Base-by-base conservation (phyloP, 2,888 invertebrate species). In the Chaetogeoica ovagalla region DNA sequence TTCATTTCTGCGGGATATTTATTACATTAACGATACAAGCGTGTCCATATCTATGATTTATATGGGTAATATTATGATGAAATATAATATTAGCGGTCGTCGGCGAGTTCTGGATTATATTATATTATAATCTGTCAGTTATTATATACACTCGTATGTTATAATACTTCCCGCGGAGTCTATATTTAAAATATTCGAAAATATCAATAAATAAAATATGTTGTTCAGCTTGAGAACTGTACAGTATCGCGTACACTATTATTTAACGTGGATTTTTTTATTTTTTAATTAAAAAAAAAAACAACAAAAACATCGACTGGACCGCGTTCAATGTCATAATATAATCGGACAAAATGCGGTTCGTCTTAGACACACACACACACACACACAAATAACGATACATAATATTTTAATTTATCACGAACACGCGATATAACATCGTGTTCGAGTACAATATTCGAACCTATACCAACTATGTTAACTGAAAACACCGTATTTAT, bases 211-310 rank as follows among this genome's bases (percentile, higher is more conserved):
- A 70, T 57, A 70, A 39, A 37, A n/a, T n/a, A n/a, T n/a, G n/a
- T n/a, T 59, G 39, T 59, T 70, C 2, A 2, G 70, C 21, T 21
- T 9, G 70, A 21, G 9, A 57, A 70, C 70, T 70, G 21, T 55
- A 57, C 57, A 70, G 57, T n/a, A n/a, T n/a, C n/a, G n/a, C n/a
- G n/a, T n/a, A n/a, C n/a, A 57, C 57, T 21, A n/a, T 57, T 48
- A 30, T 55, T 55, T 55, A 69, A 52, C n/a, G n/a, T n/a, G n/a
- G n/a, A n/a, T n/a, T n/a, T 69, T 55, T 69, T 69, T 70, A 59
- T 57, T 59, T 39, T 8, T 37, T n/a, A 55, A 37, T 39, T 39
- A 39, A 39, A 39, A 39, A 39, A 39, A 39, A 39, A 4, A 39
- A 39, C 39, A 70, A n/a, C 30, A 37, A 70, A 37, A 59, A 39